These are phyloP conservation scores for Liparis tanakae DNA, from an alignment of 2,797 vertebrate species.

Conservation along the genomic window DNA sequence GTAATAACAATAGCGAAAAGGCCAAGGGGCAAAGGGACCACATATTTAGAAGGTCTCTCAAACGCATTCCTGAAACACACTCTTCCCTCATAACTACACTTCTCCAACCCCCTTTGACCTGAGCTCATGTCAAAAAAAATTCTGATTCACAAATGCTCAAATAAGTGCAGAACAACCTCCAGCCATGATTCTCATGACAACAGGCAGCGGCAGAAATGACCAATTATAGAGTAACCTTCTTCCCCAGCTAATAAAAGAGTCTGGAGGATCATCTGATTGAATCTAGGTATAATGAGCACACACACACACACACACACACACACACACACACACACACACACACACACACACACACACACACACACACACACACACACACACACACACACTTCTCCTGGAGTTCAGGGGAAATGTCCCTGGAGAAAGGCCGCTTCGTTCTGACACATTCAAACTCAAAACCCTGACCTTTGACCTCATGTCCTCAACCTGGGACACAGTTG, in stretches of 20 bases:
- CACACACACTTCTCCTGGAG: conserved; percentile 11
- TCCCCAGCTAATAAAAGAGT: conserved; percentile 17
- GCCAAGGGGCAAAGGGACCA: conserved; percentile 48
- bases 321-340: too few relatives aligned
- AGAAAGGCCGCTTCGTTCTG: conserved; percentile 45
- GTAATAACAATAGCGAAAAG: conserved; percentile 54
- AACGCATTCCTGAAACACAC: conserved; percentile 33
- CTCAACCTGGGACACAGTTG: conserved; percentile 50
- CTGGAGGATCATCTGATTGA: conserved; percentile 26
- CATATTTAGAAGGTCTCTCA: conserved; percentile 53
- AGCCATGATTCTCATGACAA: conserved; percentile 46
- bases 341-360: neutral
- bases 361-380: conserved; percentile 10
- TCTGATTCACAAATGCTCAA: conserved; percentile 57
- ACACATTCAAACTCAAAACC: conserved; percentile 32
- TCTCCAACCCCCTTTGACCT: conserved; percentile 36
- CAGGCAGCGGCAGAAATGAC: conserved; percentile 27
- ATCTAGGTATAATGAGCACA: conserved; percentile 13
- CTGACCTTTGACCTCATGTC: conserved; percentile 56
- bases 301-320: neutral
- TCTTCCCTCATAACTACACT: conserved; percentile 41
- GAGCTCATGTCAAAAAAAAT: conserved; percentile 52
- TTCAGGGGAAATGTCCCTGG: conserved; percentile 20
- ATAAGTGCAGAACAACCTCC: conserved; percentile 41
- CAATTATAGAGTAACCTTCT: conserved; percentile 16